Conservation (phyloP, 2,113 vertebrate species). For the Semicossyphus pulcher region DNA sequence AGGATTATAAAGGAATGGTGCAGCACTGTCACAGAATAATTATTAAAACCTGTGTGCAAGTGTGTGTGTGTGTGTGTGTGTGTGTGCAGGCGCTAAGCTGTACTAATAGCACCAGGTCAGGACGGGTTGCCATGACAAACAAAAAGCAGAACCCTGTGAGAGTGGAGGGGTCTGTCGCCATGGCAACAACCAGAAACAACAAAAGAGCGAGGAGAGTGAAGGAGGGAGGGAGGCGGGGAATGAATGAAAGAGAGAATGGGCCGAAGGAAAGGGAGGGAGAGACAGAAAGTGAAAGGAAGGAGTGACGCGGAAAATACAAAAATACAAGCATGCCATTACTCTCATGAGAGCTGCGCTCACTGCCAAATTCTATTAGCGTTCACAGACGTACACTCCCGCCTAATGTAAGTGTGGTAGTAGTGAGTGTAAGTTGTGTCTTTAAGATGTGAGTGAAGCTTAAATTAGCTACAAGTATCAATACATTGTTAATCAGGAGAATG, state of each 20-base stretch:
- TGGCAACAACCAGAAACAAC: constrained; percentile 75
- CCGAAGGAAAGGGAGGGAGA: constrained; percentile 6
- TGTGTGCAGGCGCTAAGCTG: constrained; percentile 20
- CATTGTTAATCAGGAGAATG: not conserved
- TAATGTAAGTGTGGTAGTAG: not conserved
- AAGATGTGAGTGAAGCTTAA: not conserved
- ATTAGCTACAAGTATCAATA: not conserved
- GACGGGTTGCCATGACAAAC: constrained; percentile 81
- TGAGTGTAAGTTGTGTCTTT: no score
- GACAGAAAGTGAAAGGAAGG: constrained; percentile 17
- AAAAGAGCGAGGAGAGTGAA: constrained; percentile 31
- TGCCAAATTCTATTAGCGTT: constrained; percentile 37
- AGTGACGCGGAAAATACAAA: constrained; percentile 21
- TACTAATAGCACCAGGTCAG: constrained; percentile 73
- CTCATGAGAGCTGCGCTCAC: constrained; percentile 23
- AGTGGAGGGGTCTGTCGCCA: constrained; percentile 59
- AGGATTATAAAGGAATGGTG: constrained; percentile 37
- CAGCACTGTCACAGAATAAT: constrained; percentile 47
- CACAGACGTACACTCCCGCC: not conserved
- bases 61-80: constrained; percentile 9
- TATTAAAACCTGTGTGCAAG: constrained; percentile 28
- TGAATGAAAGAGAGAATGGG: not conserved
- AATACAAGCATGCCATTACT: constrained; percentile 28
- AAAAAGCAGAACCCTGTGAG: constrained; percentile 60
- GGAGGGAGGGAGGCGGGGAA: not conserved